Evolutionary conservation across 1,140 invertebrate genomes (phyloP).

Genomic region (Dreissena polymorpha): DNA sequence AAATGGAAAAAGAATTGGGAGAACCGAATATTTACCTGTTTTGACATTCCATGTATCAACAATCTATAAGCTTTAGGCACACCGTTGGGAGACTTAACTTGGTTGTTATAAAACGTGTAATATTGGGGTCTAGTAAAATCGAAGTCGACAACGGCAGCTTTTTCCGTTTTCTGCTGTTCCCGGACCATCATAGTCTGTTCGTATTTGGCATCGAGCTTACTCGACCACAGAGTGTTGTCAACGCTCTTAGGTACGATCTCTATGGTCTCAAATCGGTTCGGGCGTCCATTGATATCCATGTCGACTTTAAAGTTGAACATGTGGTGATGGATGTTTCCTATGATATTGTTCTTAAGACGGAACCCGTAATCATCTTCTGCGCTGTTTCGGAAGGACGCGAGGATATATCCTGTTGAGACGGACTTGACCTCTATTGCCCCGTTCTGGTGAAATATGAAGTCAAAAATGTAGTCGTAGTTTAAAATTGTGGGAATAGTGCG

Average conservation of each 20-base stretch:
- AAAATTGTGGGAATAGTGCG: conserved; percentile 61
- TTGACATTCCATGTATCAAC: conserved; percentile 38
- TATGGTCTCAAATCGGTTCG: conserved; percentile 65
- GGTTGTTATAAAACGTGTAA: conserved; percentile 58
- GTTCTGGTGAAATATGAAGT: conserved; percentile 72
- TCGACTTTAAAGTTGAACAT: conserved; percentile 69
- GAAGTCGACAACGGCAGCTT: conserved; percentile 51
- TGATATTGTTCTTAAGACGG: conserved; percentile 40
- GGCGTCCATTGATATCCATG: conserved; percentile 60
- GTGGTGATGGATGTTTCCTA: conserved; percentile 66
- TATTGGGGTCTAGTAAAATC: conserved; percentile 58
- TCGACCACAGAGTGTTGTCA: conserved; percentile 39
- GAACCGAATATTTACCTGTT: conserved; percentile 24
- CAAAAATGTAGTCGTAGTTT: conserved; percentile 73
- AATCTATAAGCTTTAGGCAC: conserved; percentile 58
- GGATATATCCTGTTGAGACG: conserved; percentile 62
- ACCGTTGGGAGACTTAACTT: conserved; percentile 25
- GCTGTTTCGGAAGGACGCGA: conserved; percentile 31
- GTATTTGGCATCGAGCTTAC: conserved; percentile 40
- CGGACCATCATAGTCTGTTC: conserved; percentile 54
- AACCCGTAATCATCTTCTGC: conserved; percentile 58
- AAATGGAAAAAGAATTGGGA: no score
- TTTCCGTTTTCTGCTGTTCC: conserved; percentile 54
- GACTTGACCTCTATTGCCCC: conserved; percentile 66
- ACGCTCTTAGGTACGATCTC: conserved; percentile 59